Conservation (phyloP, 2,113 vertebrate genomes). For the Candoia aspera region DNA sequence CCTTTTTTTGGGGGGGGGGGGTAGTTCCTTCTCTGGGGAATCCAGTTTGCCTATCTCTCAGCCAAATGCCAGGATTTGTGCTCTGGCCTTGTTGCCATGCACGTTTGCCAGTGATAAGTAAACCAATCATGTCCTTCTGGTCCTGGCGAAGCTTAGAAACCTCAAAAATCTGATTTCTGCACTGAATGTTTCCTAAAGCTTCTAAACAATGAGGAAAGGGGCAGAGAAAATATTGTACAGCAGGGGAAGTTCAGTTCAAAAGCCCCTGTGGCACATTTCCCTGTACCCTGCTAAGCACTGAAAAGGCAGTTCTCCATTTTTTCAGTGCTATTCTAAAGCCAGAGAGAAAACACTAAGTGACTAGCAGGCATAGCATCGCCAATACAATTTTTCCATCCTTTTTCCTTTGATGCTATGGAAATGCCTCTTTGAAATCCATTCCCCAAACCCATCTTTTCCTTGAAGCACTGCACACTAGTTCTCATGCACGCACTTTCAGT, state of each 20-base stretch:
- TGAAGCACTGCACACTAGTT: neutral
- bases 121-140: neutral
- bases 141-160: neutral
- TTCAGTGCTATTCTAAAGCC: neutral
- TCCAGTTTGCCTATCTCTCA: neutral
- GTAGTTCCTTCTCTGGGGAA: neutral
- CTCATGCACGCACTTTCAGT: neutral
- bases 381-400: neutral
- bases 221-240: neutral
- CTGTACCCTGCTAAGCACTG: neutral
- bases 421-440: neutral
- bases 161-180: neutral
- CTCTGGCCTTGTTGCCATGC: neutral
- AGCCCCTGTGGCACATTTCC: neutral
- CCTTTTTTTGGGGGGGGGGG: slow-evolving; percentile 1
- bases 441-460: neutral
- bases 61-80: neutral
- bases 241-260: neutral
- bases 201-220: neutral
- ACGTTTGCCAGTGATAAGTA: neutral
- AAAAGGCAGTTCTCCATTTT: neutral
- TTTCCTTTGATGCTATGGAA: neutral
- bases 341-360: neutral
- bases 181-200: neutral
- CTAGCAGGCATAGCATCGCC: neutral